These are phyloP conservation scores for Rhinogobio ventralis DNA, from an alignment of 2,797 vertebrate species.

Conservation along the genomic window DNA sequence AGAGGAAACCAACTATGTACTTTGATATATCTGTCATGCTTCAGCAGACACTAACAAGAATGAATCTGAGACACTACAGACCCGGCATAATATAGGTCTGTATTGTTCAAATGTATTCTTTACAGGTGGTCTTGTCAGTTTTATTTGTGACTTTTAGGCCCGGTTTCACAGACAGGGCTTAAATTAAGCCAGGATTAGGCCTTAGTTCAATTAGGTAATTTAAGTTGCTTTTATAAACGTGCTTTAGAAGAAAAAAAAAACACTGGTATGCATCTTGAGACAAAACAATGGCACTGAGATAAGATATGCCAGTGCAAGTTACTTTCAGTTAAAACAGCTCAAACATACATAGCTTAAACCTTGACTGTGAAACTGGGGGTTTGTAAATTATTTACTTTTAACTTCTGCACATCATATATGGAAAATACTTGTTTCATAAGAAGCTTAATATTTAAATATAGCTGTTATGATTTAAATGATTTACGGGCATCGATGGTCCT, in stretches of 20 bases:
- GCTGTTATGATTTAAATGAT: not conserved
- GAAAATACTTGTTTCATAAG: not conserved
- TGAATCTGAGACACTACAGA: constrained; percentile 42
- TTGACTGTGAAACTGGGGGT: too few relatives aligned
- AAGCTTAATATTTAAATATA: not conserved
- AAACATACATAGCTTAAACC: too few relatives aligned
- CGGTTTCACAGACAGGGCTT: too few relatives aligned
- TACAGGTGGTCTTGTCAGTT: not conserved
- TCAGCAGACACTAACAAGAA: constrained; percentile 48
- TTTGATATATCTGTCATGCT: constrained; percentile 54
- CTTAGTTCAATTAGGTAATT: too few relatives aligned
- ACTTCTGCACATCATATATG: not conserved
- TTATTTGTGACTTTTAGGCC: not conserved
- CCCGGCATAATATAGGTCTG: constrained; percentile 27
- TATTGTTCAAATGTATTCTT: not conserved
- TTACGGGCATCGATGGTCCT: not conserved
- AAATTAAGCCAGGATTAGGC: too few relatives aligned
- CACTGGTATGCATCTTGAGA: too few relatives aligned
- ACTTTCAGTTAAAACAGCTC: too few relatives aligned
- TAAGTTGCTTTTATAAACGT: too few relatives aligned
- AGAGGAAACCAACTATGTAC: constrained; percentile 52
- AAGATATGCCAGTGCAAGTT: too few relatives aligned
- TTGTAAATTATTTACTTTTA: not conserved
- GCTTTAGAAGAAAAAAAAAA: too few relatives aligned
- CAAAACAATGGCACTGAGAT: too few relatives aligned